These are phyloP conservation scores for Pseudopleuronectes americanus DNA, from an alignment of 2,797 vertebrate species.

Conservation along the genomic window DNA sequence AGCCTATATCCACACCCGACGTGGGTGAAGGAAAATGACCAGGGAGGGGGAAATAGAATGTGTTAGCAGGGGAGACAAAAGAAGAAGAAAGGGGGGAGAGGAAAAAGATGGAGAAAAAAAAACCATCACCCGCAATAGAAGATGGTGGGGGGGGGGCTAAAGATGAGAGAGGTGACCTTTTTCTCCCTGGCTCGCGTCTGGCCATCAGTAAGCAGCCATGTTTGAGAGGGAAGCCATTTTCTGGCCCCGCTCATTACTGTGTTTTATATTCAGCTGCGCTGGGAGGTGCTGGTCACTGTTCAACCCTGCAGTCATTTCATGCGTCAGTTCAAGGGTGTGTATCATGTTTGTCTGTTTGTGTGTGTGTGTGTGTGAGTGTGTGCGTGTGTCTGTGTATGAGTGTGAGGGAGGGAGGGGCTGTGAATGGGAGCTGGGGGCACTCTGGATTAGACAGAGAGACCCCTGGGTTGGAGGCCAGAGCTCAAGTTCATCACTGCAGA, in stretches of 20 bases:
- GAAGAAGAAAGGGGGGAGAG: conserved; percentile 40
- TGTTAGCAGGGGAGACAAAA: conserved; percentile 57
- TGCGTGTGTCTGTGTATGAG: conserved; percentile 21
- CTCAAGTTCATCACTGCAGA: conserved; percentile 93
- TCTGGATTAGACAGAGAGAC: conserved; percentile 82
- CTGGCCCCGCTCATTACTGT: conserved; percentile 78
- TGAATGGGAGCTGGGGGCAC: conserved; percentile 57
- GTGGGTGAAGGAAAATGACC: conserved; percentile 65
- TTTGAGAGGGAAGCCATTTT: conserved; percentile 86
- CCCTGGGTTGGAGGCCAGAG: conserved; percentile 89
- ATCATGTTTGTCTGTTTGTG: conserved; percentile 44
- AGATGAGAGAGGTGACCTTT: conserved; percentile 82
- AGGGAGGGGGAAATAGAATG: conserved; percentile 69
- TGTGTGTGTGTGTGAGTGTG: conserved; percentile 35
- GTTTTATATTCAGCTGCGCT: conserved; percentile 82
- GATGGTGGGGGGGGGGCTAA: conserved; percentile 43
- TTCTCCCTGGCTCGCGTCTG: conserved; percentile 61
- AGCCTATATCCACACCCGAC: conserved; percentile 72
- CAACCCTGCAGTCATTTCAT: conserved; percentile 74
- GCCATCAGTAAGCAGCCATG: conserved; percentile 80
- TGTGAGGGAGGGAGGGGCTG: conserved; percentile 36
- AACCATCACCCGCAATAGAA: conserved; percentile 37
- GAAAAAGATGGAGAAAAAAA: conserved; percentile 15
- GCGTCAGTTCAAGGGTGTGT: conserved; percentile 72
- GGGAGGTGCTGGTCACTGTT: conserved; percentile 78